Evolutionary conservation across 2,888 invertebrate genomes (phyloP).

Genomic region (Gymnosoma rotundatum): DNA sequence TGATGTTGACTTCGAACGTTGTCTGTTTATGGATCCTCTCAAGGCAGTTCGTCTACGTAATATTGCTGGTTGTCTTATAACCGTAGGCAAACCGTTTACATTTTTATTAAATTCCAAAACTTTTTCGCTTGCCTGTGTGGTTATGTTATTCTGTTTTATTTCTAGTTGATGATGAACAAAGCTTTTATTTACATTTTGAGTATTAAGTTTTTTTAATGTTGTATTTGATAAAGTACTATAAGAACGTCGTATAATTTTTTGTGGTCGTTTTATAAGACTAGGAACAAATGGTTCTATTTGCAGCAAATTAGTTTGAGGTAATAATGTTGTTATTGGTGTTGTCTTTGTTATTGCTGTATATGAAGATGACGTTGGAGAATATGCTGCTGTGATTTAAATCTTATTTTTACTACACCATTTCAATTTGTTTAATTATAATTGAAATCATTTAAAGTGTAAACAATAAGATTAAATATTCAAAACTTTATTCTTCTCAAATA

Average conservation of each 20-base stretch:
- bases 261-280: conserved; percentile 80
- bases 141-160: conserved; percentile 17
- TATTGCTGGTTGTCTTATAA: conserved; percentile 67
- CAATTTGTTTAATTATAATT: neutral
- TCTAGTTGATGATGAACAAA: conserved; percentile 47
- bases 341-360: conserved; percentile 22
- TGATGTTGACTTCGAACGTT: conserved; percentile 79
- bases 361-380: conserved; percentile 12
- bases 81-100: conserved; percentile 32
- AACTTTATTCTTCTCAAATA: too few relatives aligned
- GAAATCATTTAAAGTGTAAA: too few relatives aligned
- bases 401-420: conserved; percentile 22
- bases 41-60: conserved; percentile 71
- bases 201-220: conserved; percentile 74
- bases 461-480: too few relatives aligned
- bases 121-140: conserved; percentile 33
- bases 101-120: conserved; percentile 1
- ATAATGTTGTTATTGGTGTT: conserved; percentile 64
- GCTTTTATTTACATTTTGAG: conserved; percentile 50
- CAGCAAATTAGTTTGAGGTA: conserved; percentile 82
- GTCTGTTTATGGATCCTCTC: conserved; percentile 74
- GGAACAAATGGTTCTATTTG: conserved; percentile 83
- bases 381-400: conserved; percentile 2
- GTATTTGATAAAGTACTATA: conserved; percentile 81
- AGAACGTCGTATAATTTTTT: conserved; percentile 81